Base-by-base conservation (phyloP, 2,797 vertebrate genomes). In the Coregonus sp. region DNA sequence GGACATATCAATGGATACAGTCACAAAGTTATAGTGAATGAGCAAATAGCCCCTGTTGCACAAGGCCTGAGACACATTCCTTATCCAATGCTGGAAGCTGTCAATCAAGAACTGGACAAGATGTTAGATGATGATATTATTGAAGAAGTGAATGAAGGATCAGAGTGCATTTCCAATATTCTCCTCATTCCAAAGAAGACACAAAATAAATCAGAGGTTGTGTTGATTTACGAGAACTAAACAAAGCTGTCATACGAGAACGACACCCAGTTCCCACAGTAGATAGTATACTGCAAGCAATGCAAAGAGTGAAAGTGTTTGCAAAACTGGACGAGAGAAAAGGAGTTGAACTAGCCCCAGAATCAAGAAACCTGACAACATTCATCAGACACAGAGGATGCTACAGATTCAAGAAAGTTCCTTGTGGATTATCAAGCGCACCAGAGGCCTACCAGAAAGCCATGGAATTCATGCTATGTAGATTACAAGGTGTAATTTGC, bases 321-420 rank as follows among this genome's bases (percentile, higher is more conserved):
- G 77, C 77, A 47, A 40, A 47, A 47, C 40, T 47, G 9, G 40
- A 11, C 2, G 40, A 2, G 40, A 47, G 40, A 47, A 47, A 47
- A 47, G 40, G 40, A 80, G 37, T 67, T 81, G 31, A 73, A 1
- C 69, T 74, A 54, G 75, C 68, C 33, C 68, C 73, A 14, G 78
- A 84, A 29, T 81, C 73, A 51, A 81, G 78, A 78, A n/a, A 59
- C 29, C 54, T 78, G 56, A 82, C 70, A 1, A 78, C 59, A 47
- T 85, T 85, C 78, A 85, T 80, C 31, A 78, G 73, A 63, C 76
- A 82, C 33, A 56, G 74, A 78, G 59, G 79, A 16, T 78, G 75
- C 65, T 78, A 71, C n/a, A 4, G 6, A 5, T 77, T 37, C 56
- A 69, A 3, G 18, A 80, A 81, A 20, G 68, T 75, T 3, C 80